Evolutionary conservation across 2,113 vertebrate genomes (phyloP).

Genomic region (Jaculus jaculus): DNA sequence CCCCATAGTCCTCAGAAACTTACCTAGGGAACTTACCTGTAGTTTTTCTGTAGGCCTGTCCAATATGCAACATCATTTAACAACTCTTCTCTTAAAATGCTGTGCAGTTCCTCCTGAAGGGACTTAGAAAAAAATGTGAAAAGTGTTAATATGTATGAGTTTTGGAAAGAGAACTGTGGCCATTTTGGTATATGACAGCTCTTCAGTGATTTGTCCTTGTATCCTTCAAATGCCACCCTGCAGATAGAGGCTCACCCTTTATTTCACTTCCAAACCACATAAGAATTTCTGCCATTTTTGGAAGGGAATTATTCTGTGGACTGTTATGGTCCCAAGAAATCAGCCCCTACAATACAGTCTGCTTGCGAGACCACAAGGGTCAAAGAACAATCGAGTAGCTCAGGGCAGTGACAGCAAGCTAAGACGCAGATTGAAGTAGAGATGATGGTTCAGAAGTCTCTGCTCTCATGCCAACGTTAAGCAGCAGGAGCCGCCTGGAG

Average conservation of each 20-base stretch:
- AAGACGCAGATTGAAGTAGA: neutral
- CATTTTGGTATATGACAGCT: neutral
- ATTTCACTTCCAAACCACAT: neutral
- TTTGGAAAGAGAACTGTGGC: neutral
- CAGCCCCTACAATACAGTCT: neutral
- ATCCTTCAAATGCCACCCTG: neutral
- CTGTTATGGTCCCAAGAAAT: neutral
- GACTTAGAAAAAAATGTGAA: neutral
- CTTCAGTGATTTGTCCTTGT: neutral
- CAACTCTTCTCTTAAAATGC: rapidly evolving
- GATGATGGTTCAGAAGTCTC: neutral
- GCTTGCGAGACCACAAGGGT: neutral
- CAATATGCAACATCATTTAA: rapidly evolving
- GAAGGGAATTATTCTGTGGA: neutral
- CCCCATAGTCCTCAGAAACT: conserved; percentile 13
- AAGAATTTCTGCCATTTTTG: neutral
- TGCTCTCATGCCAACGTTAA: neutral
- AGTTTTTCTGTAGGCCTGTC: rapidly evolving
- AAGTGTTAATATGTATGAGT: neutral
- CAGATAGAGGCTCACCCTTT: neutral
- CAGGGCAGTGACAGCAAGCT: neutral
- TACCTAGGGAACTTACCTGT: neutral
- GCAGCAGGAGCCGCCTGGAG: neutral
- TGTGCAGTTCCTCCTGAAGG: rapidly evolving
- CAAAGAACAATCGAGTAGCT: neutral